Evolutionary conservation across 2,113 vertebrate species (phyloP), one percentile per base, ranked within the genome.

Genomic region (Pituophis catenifer): DNA sequence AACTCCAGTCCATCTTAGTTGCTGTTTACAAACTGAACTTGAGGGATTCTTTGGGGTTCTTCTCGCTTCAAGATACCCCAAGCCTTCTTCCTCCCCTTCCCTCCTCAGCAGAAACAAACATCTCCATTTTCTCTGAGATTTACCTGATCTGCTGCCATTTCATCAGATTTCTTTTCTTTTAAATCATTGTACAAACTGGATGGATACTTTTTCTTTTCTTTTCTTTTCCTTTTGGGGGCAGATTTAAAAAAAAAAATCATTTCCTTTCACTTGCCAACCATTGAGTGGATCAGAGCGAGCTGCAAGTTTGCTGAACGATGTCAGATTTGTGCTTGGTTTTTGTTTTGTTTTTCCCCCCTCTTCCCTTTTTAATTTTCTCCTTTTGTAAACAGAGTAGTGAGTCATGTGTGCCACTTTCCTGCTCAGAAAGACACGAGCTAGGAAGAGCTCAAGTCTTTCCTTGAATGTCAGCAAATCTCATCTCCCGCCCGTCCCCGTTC

Each of bases 61-160:
- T 15, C 6, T 0, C 62, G 90, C 55, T 93, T 48, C 89, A 54
- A 92, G 94, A 96, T 75, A 93, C 96, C 94, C 38, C 65, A 89
- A 93, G 93, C 94, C 92, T 91, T 54, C 70, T 53, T 89, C 92
- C 93, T 91, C 94, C 93, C 95, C 93, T 95, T 93, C 91, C 88
- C 90, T 93, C 86, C 94, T 94, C 91, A 95, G 95, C 94, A 95
- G 95, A 96, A 95, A 94, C 85, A 94, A 88, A 91, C 98, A 96
- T 97, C 95, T 97, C 95, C 97, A 97, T 97, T 96, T 91, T 96
- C 95, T 97, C 96, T 94, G 94, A 98, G 96, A 96, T 96, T 81
- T 93, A 97, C 95, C 96, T 96, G 95, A 97, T 96, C 96, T 96
- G 97, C 98, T 96, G 62, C 94, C 97, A 96, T 97, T 95, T 96